A percentile compares a stretch with the other conserved stretches of the same genome.
phyloP scores from a whole-genome alignment of 1,140 invertebrate species.

The Vollenhovia emeryi region DNA sequence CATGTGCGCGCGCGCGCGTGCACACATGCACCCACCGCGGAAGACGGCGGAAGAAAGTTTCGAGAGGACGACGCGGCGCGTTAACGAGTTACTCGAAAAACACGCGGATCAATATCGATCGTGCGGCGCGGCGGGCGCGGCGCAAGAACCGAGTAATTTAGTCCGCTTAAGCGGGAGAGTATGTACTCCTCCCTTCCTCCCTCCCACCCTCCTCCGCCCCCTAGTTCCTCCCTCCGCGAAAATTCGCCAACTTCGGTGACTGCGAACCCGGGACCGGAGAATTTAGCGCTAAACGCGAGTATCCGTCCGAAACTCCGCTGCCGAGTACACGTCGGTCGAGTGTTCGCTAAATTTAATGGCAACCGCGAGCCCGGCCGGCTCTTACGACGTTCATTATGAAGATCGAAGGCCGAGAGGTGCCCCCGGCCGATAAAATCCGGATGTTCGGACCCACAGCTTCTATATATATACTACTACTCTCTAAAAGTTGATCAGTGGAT shows the following conservation, averaged over 20 bases:
- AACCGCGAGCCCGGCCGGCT: neutral
- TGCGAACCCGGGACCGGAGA: neutral
- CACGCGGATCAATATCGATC: slow-evolving; percentile 29
- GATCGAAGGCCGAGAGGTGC: too few species aligned
- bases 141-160: slow-evolving; percentile 38
- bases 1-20: slow-evolving; percentile 3
- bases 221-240: neutral
- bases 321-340: neutral
- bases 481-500: too few species aligned
- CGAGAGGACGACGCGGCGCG: slow-evolving; percentile 1
- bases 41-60: slow-evolving; percentile 39
- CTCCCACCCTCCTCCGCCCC: neutral
- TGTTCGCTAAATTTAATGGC: slow-evolving; percentile 19
- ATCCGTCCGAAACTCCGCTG: neutral
- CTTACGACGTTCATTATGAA: neutral
- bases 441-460: too few species aligned
- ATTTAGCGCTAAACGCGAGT: slow-evolving; percentile 16
- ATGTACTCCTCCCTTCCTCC: too few species aligned
- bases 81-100: slow-evolving; percentile 54
- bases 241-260: slow-evolving; percentile 43
- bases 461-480: too few species aligned
- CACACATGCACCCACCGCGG: neutral
- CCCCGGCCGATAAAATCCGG: too few species aligned
- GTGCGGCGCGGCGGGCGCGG: neutral
- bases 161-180: slow-evolving; percentile 5